Percentiles rank a stretch among this genome's conserved stretches.
Evolutionary conservation across 2,888 invertebrate species (phyloP).

Genomic region (Abrostola tripartita): DNA sequence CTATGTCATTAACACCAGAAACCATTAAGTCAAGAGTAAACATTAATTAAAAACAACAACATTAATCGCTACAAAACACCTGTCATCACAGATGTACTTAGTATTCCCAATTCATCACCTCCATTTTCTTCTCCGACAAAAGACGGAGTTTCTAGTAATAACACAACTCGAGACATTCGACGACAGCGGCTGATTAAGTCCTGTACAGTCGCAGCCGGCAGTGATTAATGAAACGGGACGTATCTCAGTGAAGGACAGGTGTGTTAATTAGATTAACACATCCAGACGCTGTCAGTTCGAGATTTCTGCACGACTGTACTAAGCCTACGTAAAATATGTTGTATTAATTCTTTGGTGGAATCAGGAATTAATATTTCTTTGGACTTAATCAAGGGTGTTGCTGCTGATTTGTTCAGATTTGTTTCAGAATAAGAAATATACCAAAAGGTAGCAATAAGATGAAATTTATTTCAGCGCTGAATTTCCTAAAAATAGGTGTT

Average conservation of each 20-base stretch:
- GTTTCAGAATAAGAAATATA: neutral
- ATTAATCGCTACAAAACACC: neutral
- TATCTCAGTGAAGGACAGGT: slow-evolving; percentile 67
- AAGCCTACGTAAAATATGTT: slow-evolving; percentile 53
- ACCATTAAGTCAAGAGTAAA: neutral
- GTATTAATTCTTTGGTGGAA: slow-evolving; percentile 55
- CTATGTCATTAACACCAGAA: neutral
- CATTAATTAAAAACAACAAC: neutral
- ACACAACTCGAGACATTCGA: slow-evolving; percentile 55
- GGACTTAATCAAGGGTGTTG: slow-evolving; percentile 46
- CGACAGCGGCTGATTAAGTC: slow-evolving; percentile 61
- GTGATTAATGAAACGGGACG: slow-evolving; percentile 76
- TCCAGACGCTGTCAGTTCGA: slow-evolving; percentile 60
- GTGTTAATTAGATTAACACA: slow-evolving; percentile 77
- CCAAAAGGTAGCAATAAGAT: neutral
- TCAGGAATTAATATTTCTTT: slow-evolving; percentile 46
- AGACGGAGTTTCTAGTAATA: slow-evolving; percentile 52
- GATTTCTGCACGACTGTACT: slow-evolving; percentile 56
- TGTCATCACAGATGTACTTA: neutral
- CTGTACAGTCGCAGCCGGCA: slow-evolving; percentile 59
- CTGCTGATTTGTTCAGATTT: slow-evolving; percentile 27
- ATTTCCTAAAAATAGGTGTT: no score
- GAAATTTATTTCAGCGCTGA: no score
- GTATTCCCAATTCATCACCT: slow-evolving; percentile 34
- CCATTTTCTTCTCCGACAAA: slow-evolving; percentile 44